phyloP scores from a whole-genome alignment of 1,140 invertebrate species.

The Penaeus vannamei region DNA sequence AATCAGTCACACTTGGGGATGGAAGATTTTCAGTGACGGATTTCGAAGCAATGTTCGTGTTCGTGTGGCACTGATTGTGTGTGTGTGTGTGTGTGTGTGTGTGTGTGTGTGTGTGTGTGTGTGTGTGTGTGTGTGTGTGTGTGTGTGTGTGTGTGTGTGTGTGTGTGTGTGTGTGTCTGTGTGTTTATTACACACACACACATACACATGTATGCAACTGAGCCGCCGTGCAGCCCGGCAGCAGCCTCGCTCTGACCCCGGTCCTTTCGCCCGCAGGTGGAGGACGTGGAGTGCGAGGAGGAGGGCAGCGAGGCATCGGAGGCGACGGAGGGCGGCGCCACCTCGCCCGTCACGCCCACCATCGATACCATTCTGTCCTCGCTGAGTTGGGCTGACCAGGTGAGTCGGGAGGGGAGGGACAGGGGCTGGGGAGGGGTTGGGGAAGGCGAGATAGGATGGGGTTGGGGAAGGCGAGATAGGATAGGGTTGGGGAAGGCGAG shows the following conservation, averaged over 20 bases:
- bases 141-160: too few relatives aligned
- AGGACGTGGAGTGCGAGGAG: conserved; percentile 57
- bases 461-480: not conserved
- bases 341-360: conserved; percentile 44
- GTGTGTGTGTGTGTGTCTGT: too few relatives aligned
- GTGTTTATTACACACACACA: not conserved
- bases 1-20: too few relatives aligned
- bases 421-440: not conserved
- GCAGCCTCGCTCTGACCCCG: not conserved
- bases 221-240: too few relatives aligned
- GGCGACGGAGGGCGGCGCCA: conserved; percentile 34
- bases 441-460: not conserved
- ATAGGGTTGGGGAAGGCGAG: not conserved
- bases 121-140: too few relatives aligned
- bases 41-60: too few relatives aligned
- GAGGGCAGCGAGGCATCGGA: conserved; percentile 54
- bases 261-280: conserved; percentile 28
- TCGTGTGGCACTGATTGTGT: too few relatives aligned
- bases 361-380: conserved; percentile 39
- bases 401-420: not conserved
- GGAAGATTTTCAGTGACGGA: too few relatives aligned
- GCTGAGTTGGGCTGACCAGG: conserved; percentile 54
- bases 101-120: too few relatives aligned
- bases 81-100: too few relatives aligned
- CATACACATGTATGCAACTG: not conserved